phyloP scores from a whole-genome alignment of 2,888 invertebrate genomes.

The Mesorhabditis spiculigera region DNA sequence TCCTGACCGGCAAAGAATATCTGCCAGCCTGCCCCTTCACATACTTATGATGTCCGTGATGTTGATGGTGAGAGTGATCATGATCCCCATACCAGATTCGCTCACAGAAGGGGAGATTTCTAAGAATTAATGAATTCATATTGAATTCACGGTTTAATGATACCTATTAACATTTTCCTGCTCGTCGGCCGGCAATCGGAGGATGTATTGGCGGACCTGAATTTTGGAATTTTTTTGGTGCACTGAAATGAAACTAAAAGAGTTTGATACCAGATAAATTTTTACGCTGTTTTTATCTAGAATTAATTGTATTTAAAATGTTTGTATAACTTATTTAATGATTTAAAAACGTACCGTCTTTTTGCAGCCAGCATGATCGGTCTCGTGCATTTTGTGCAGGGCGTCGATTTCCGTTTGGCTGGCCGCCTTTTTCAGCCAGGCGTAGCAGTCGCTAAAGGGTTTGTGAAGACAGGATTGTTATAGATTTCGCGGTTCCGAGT shows the following conservation, averaged over 20 bases:
- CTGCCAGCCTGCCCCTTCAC: too few relatives aligned
- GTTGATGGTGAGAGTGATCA: slow-evolving; percentile 11
- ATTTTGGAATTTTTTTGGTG: background rate
- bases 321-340: too few relatives aligned
- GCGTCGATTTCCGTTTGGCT: slow-evolving; percentile 42
- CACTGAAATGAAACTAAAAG: too few relatives aligned
- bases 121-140: background rate
- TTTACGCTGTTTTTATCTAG: too few relatives aligned
- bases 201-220: slow-evolving; percentile 34
- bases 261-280: too few relatives aligned
- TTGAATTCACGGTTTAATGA: background rate
- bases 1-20: too few relatives aligned
- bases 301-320: too few relatives aligned
- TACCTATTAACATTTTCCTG: background rate
- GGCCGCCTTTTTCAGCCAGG: slow-evolving; percentile 42
- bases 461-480: background rate
- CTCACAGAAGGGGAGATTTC: slow-evolving; percentile 45
- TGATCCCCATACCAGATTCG: slow-evolving; percentile 40
- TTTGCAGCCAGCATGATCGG: slow-evolving; percentile 39
- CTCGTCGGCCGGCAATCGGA: slow-evolving; percentile 22
- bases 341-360: slow-evolving; percentile 15
- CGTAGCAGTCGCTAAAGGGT: slow-evolving; percentile 31
- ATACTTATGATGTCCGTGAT: slow-evolving; percentile 14
- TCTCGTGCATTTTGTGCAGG: slow-evolving; percentile 38
- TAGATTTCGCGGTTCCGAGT: background rate